phyloP scores from a whole-genome alignment of 2,113 vertebrate genomes.

The Saccopteryx leptura region DNA sequence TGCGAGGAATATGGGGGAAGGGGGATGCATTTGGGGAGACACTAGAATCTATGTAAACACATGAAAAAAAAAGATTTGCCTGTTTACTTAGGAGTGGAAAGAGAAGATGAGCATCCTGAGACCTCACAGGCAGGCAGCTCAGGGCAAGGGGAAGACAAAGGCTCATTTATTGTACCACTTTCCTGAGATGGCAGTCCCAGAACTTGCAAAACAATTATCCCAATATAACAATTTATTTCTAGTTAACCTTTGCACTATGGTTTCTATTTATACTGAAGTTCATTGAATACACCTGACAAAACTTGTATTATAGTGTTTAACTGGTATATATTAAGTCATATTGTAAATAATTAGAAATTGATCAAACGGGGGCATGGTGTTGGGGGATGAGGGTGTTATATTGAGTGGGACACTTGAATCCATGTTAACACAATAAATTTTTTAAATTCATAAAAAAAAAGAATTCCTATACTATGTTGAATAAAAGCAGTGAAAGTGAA shows the following conservation, averaged over 20 bases:
- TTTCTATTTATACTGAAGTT: conserved; percentile 50
- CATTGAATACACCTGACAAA: conserved; percentile 19
- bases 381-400: no score
- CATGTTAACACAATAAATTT: no score
- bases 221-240: conserved; percentile 35
- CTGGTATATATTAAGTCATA: conserved; percentile 43
- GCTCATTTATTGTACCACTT: not conserved
- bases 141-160: not conserved
- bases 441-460: no score
- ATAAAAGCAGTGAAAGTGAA: not conserved
- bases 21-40: no score
- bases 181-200: not conserved
- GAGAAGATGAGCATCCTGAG: not conserved
- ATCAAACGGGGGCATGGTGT: not conserved
- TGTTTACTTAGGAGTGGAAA: not conserved
- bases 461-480: no score
- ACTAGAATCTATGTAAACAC: no score
- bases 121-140: not conserved
- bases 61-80: no score
- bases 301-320: conserved; percentile 59
- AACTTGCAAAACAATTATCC: not conserved
- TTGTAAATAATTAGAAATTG: conserved; percentile 60
- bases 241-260: conserved; percentile 12
- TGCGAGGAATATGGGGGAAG: no score
- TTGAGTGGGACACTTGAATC: no score